phyloP scores from a whole-genome alignment of 2,797 vertebrate species.

The Acestrorhynchus altus region DNA sequence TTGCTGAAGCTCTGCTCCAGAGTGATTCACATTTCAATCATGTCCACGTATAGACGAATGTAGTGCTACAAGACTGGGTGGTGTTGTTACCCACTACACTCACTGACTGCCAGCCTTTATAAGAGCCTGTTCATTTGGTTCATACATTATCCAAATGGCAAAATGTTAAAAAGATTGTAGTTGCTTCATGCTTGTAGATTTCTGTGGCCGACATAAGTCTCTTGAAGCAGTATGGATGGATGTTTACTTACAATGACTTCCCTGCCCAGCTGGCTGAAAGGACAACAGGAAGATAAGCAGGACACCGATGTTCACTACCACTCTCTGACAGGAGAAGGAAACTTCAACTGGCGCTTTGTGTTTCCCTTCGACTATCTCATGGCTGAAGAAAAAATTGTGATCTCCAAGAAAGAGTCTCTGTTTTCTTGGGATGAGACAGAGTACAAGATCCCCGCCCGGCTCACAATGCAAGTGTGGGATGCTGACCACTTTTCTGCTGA shows the following conservation, averaged over 20 bases:
- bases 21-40: too few species aligned
- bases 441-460: conserved; percentile 95
- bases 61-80: too few species aligned
- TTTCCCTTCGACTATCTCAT: conserved; percentile 96
- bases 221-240: not conserved
- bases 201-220: conserved; percentile 52
- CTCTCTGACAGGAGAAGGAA: conserved; percentile 95
- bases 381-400: conserved; percentile 96
- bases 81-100: too few species aligned
- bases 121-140: not conserved
- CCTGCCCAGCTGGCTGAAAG: conserved; percentile 91
- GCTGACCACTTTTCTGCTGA: conserved; percentile 98
- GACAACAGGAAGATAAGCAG: conserved; percentile 98
- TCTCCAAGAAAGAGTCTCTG: conserved; percentile 99
- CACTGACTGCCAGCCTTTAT: not conserved
- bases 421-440: conserved; percentile 99
- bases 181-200: conserved; percentile 58
- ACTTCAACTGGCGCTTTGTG: conserved; percentile 98
- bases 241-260: conserved; percentile 11
- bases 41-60: too few species aligned
- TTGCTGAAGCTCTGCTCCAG: too few species aligned
- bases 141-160: not conserved
- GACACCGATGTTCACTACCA: conserved; percentile 98
- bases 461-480: conserved; percentile 97
- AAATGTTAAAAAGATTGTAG: not conserved